Evolutionary conservation across 2,888 invertebrate species (phyloP).

Genomic region (Smittia aterrima): DNA sequence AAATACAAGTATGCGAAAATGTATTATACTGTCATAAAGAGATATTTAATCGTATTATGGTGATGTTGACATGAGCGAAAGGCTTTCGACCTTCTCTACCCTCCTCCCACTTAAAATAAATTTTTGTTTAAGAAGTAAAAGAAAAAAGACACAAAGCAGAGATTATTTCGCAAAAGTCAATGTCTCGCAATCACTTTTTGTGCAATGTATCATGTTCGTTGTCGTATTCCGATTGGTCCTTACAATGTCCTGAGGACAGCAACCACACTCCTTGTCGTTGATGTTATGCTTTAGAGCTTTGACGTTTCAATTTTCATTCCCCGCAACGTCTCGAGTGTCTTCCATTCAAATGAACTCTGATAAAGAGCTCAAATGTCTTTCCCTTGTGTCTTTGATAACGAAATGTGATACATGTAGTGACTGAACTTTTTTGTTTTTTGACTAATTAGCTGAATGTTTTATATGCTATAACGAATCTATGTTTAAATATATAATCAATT

Average conservation of each 20-base stretch:
- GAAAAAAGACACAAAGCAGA: not conserved
- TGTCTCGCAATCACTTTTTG: not conserved
- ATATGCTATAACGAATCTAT: constrained; percentile 17
- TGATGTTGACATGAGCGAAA: constrained; percentile 38
- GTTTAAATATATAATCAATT: not conserved
- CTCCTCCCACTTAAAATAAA: not conserved
- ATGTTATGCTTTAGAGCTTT: not conserved
- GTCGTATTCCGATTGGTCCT: constrained; percentile 5
- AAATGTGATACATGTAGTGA: constrained; percentile 33
- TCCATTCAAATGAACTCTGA: too few species aligned
- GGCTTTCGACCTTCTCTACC: not conserved
- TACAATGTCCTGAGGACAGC: too few species aligned
- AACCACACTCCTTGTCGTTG: not conserved
- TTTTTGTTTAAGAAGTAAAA: not conserved
- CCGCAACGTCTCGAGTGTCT: too few species aligned
- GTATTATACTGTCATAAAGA: constrained; percentile 56
- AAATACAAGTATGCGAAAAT: constrained; percentile 91
- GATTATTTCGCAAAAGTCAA: not conserved
- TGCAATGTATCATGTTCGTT: constrained; percentile 39
- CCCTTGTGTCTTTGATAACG: not conserved
- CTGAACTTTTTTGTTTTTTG: not conserved
- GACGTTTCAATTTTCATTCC: not conserved
- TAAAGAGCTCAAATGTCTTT: too few species aligned
- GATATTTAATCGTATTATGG: constrained; percentile 28
- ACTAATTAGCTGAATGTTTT: not conserved